Evolutionary conservation across 2,797 vertebrate genomes (phyloP).

Genomic region (Sphenodon punctatus): DNA sequence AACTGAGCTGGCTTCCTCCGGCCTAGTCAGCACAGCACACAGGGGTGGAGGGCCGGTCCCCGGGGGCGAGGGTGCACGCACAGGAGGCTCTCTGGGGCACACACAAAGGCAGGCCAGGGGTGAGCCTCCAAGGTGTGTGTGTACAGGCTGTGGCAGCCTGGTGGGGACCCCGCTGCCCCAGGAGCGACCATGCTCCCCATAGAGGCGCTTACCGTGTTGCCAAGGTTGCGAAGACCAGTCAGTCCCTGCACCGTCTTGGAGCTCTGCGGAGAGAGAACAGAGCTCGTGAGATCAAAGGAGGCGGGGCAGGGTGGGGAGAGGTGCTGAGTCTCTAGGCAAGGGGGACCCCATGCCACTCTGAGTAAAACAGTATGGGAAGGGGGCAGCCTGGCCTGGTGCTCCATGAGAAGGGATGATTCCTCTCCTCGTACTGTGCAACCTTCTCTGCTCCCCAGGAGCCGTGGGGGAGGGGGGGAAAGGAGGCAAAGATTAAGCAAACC

Average conservation of each 20-base stretch:
- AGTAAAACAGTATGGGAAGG: not conserved
- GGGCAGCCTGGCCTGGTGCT: no score
- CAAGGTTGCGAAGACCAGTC: constrained; percentile 94
- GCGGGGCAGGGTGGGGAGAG: not conserved
- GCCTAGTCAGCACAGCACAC: not conserved
- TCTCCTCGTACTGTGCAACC: not conserved
- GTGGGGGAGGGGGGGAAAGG: not conserved
- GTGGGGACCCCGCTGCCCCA: not conserved
- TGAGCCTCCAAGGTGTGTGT: rapidly evolving
- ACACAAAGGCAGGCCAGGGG: no score
- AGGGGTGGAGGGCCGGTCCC: no score
- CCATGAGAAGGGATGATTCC: not conserved
- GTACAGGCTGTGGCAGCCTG: rapidly evolving
- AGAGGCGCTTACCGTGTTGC: constrained; percentile 92
- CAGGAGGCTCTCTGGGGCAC: no score
- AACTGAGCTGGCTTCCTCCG: not conserved
- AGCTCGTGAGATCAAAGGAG: not conserved
- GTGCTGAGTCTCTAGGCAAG: not conserved
- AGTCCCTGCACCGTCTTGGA: constrained; percentile 92
- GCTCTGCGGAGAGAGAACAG: constrained; percentile 80
- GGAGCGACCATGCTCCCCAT: no score
- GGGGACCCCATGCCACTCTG: not conserved
- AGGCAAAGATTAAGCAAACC: not conserved
- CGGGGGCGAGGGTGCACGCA: no score
- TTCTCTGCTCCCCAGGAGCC: not conserved